Conservation (phyloP, 2,113 vertebrate genomes). For the Lota lota region DNA sequence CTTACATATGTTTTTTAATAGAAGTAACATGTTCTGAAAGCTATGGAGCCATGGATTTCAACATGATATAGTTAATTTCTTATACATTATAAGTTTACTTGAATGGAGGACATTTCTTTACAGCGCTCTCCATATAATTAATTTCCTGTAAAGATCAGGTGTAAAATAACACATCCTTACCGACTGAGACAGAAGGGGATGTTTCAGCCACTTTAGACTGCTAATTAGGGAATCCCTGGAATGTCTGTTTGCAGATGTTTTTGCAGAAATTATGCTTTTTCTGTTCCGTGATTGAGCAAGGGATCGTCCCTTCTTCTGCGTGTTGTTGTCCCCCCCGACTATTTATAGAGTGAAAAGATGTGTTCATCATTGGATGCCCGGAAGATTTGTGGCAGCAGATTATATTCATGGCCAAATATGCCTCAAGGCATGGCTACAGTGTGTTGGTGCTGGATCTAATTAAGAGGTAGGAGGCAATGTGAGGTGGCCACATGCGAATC, state of each 20-base stretch:
- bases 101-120: background rate
- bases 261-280: background rate
- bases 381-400: conserved; percentile 43
- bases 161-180: too few species aligned
- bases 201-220: background rate
- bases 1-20: background rate
- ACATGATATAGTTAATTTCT: background rate
- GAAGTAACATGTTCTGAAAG: background rate
- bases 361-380: conserved; percentile 28
- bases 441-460: conserved; percentile 29
- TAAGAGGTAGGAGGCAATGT: conserved; percentile 7
- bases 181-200: too few species aligned
- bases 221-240: background rate
- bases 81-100: background rate
- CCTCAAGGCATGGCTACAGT: conserved; percentile 25
- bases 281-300: conserved; percentile 1
- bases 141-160: background rate
- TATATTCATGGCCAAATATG: conserved; percentile 40
- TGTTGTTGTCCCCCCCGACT: conserved; percentile 31
- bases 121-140: background rate
- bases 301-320: conserved; percentile 2
- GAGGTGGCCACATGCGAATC: too few species aligned
- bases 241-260: background rate
- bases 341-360: conserved; percentile 48
- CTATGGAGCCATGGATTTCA: background rate